phyloP scores from a whole-genome alignment of 2,113 vertebrate genomes.

The Callaeas wilsoni region DNA sequence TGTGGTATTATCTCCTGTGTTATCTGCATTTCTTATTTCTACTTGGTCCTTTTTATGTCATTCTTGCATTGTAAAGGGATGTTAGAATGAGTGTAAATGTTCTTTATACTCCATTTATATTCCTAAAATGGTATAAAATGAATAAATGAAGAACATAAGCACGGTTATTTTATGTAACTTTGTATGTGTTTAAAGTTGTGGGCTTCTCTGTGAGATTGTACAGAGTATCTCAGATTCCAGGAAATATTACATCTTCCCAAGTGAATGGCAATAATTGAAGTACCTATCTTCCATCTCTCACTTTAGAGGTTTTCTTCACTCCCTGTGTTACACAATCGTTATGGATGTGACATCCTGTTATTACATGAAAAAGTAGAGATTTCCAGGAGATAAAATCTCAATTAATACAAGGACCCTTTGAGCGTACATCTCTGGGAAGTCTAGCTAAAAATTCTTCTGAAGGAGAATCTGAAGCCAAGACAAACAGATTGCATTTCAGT shows the following conservation, averaged over 20 bases:
- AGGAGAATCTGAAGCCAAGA: not conserved
- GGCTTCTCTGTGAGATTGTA: not conserved
- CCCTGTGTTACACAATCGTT: not conserved
- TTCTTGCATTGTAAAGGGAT: not conserved
- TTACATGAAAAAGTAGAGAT: conserved; percentile 21
- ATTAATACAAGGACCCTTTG: not conserved
- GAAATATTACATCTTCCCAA: not conserved
- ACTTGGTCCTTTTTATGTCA: not conserved
- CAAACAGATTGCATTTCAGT: not conserved
- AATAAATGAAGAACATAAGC: not conserved
- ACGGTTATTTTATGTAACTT: not conserved
- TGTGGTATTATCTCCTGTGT: not conserved
- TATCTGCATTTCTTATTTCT: not conserved
- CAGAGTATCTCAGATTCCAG: not conserved
- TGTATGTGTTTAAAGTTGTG: not conserved
- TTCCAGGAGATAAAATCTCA: conserved; percentile 37
- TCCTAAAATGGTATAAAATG: not conserved
- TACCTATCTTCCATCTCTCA: conserved; percentile 32
- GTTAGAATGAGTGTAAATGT: not conserved
- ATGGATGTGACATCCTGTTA: not conserved
- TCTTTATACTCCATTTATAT: not conserved
- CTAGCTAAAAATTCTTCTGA: not conserved
- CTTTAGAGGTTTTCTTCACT: conserved; percentile 24
- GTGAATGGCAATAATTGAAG: conserved; percentile 29
- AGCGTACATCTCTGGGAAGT: not conserved